Evolutionary conservation across 37 sponge, comb jelly and placozoan genomes (phyloP).

Genomic region (Bolinopsis microptera): DNA sequence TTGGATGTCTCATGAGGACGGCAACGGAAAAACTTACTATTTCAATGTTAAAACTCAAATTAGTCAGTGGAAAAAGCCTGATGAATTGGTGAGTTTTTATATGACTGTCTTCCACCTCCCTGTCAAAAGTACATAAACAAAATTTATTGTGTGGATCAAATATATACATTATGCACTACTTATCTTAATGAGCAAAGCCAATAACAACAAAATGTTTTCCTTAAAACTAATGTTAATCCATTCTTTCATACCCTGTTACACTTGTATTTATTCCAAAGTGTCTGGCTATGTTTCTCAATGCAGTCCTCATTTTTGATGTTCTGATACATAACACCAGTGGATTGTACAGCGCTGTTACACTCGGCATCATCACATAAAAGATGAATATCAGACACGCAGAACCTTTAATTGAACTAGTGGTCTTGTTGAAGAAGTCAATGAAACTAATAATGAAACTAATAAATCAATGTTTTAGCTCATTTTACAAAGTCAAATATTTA

Average conservation of each 20-base stretch:
- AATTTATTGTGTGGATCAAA: too few species aligned
- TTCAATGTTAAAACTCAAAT: slow-evolving; percentile 11
- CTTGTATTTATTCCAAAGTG: not conserved
- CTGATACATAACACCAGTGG: not conserved
- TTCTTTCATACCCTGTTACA: not conserved
- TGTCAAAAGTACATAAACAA: too few species aligned
- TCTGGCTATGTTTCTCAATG: not conserved
- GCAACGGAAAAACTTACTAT: slow-evolving; percentile 2
- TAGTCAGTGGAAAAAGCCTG: slow-evolving; percentile 33
- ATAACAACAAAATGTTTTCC: too few species aligned
- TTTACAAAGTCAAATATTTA: too few species aligned
- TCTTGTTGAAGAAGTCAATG: too few species aligned
- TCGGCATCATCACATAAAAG: slow-evolving; percentile 20
- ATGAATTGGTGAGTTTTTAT: slow-evolving; percentile 45
- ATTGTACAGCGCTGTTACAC: not conserved
- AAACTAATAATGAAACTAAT: too few species aligned
- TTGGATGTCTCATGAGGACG: slow-evolving; percentile 2
- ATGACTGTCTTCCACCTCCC: too few species aligned
- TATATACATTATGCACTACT: too few species aligned
- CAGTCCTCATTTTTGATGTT: not conserved
- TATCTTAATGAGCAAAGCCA: too few species aligned
- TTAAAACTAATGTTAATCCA: too few species aligned
- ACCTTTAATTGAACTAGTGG: not conserved
- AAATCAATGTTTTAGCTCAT: too few species aligned
- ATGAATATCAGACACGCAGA: not conserved